Base-by-base conservation (phyloP, 2,797 vertebrate species). In the Sylvia borin region DNA sequence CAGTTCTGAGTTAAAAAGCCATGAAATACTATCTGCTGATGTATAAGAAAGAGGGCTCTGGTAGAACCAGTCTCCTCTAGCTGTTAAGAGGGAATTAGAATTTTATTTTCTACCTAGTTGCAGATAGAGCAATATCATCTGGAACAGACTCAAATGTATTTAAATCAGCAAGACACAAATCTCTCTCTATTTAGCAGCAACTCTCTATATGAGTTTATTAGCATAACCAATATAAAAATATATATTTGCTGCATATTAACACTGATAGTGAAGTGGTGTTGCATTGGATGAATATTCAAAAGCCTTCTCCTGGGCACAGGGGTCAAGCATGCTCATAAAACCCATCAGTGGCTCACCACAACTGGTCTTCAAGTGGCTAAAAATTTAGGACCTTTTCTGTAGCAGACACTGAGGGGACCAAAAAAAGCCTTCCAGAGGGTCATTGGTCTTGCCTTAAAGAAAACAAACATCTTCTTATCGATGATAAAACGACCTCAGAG, bases 1-100 rank as follows among this genome's bases (percentile, higher is more conserved):
- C 25, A 42, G 91, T 97, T 97, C 96, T 60, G 94, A 90, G 96
- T 95, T 96, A 96, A 97, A 97, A 97, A 97, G 92, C 85, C 96
- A 96, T 92, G 94, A 97, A 98, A 98, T 95, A 47, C 78, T 96
- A 96, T 96, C 91, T 95, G 89, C 80, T 94, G 87, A 92, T 92
- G 85, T 94, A 72, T 85, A 80, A 96, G 95, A 96, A 86, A 64
- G 32, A 57, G 38, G 82, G 76, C 66, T 88, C 55, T 90, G 51
- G 31, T 85, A 83, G 45, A 95, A 85, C 65, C 68, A 89, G 82
- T 82, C 78, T 70, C 15, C 0, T 70, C 38, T 27, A 75, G 72
- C 38, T 29, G 53, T 66, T 60, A 27, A 66, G 79, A 61, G n/a
- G 13, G 32, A 92, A 80, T 80, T 61, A 4, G 4, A 16, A 36